These are phyloP conservation scores for Antheraea mylitta DNA, from an alignment of 1,140 invertebrate species.

Conservation along the genomic window DNA sequence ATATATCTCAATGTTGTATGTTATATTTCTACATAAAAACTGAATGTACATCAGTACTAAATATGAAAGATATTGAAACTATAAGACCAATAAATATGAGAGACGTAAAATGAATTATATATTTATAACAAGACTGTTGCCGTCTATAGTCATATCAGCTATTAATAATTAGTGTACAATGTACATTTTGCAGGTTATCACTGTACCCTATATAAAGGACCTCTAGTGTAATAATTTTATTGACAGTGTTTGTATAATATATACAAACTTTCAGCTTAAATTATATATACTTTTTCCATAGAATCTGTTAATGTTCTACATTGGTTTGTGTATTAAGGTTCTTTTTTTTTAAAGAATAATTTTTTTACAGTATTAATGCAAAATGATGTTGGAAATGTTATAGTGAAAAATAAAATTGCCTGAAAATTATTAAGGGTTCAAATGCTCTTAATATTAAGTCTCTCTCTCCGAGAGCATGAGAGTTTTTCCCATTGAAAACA, in stretches of 20 bases:
- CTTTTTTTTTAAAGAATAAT: too few species aligned
- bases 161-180: slow-evolving; percentile 1
- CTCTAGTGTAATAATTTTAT: background rate
- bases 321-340: too few species aligned
- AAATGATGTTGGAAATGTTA: too few species aligned
- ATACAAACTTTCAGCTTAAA: background rate
- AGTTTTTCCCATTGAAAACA: too few species aligned
- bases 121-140: background rate
- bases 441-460: too few species aligned
- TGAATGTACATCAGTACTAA: background rate
- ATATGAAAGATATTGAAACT: background rate
- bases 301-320: too few species aligned
- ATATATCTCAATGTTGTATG: background rate
- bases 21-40: too few species aligned
- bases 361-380: too few species aligned
- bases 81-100: background rate
- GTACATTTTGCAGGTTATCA: slow-evolving; percentile 1
- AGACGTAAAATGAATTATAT: background rate
- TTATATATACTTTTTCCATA: too few species aligned
- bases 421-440: too few species aligned
- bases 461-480: too few species aligned
- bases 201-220: background rate
- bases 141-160: slow-evolving; percentile 1
- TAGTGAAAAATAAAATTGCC: too few species aligned
- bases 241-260: background rate